Conservation (phyloP, 1,140 invertebrate species). For the Tetragnatha versicolor region DNA sequence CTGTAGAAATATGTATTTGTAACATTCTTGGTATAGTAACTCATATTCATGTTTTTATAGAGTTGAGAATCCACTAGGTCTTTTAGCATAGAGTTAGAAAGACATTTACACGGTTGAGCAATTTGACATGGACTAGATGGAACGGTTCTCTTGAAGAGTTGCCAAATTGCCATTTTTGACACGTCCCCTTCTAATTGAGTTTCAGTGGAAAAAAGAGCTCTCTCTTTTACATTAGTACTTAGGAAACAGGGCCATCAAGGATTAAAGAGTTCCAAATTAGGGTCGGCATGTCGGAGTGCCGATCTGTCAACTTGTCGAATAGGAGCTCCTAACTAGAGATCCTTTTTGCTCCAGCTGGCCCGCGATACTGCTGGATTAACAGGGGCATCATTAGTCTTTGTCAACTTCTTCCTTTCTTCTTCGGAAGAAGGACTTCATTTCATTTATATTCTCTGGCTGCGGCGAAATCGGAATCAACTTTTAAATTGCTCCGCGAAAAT, state of each 20-base stretch:
- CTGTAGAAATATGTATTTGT: too few species aligned
- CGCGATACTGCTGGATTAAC: slow-evolving; percentile 41
- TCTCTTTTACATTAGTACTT: slow-evolving; percentile 22
- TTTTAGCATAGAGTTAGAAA: too few species aligned
- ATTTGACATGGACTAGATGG: too few species aligned
- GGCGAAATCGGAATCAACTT: slow-evolving; percentile 30
- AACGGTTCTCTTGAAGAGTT: background rate
- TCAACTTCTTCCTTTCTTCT: slow-evolving; percentile 29
- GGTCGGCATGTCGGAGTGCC: slow-evolving; percentile 18
- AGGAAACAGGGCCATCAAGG: slow-evolving; percentile 13
- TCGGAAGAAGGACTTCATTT: slow-evolving; percentile 17
- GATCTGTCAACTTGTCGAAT: slow-evolving; percentile 48
- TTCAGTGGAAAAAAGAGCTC: background rate
- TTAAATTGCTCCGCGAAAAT: slow-evolving; percentile 28
- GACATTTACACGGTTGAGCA: too few species aligned
- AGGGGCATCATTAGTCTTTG: slow-evolving; percentile 46
- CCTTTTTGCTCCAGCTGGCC: slow-evolving; percentile 27
- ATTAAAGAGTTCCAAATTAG: slow-evolving; percentile 38
- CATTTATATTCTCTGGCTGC: slow-evolving; percentile 39
- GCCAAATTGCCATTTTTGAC: background rate
- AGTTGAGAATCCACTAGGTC: too few species aligned
- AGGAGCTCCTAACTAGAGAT: slow-evolving; percentile 27
- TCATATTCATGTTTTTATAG: too few species aligned
- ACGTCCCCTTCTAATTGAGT: slow-evolving; percentile 2
- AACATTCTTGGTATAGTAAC: too few species aligned